phyloP scores from a whole-genome alignment of 2,888 invertebrate genomes.

The Galeruca laticollis region DNA sequence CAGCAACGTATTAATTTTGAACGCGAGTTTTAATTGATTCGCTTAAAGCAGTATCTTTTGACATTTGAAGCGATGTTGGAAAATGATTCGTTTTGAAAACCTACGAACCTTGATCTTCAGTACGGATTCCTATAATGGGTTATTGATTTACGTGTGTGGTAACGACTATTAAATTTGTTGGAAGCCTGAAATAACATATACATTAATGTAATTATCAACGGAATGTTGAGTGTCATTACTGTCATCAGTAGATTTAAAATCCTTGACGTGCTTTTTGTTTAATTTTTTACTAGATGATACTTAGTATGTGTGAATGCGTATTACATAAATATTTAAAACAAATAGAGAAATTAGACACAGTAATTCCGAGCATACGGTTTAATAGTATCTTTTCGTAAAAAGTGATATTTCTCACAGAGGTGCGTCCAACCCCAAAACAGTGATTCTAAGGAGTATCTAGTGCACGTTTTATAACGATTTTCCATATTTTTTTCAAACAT shows the following conservation, averaged over 20 bases:
- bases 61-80: background rate
- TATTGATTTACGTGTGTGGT: background rate
- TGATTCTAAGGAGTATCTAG: too few species aligned
- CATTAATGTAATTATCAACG: background rate
- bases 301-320: background rate
- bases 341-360: background rate
- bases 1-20: constrained; percentile 41
- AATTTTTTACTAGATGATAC: background rate
- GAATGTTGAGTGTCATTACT: background rate
- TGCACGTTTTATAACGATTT: too few species aligned
- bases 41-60: constrained; percentile 1
- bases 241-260: background rate
- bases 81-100: background rate
- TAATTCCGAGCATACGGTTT: too few species aligned
- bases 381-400: too few species aligned
- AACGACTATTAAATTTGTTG: background rate
- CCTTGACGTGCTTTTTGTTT: background rate
- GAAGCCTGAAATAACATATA: background rate
- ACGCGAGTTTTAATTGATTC: constrained; percentile 28
- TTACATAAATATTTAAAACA: background rate
- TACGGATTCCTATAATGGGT: background rate
- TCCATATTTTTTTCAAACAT: too few species aligned
- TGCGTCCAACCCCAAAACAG: too few species aligned
- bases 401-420: too few species aligned
- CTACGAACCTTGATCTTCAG: background rate